These are phyloP conservation scores for Hemaris fuciformis DNA, from an alignment of 2,888 invertebrate species.

Conservation along the genomic window DNA sequence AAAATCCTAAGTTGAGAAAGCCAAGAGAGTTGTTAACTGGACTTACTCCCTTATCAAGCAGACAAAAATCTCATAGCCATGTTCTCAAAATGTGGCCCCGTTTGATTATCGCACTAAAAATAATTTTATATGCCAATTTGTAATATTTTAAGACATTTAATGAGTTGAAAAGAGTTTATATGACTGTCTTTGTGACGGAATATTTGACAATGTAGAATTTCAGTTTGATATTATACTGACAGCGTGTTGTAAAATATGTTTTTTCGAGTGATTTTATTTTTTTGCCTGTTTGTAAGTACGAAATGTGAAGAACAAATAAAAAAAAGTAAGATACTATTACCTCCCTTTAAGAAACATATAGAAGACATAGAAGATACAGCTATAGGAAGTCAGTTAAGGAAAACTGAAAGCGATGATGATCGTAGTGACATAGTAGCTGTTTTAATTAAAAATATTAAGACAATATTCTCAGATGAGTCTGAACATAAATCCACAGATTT, in stretches of 20 bases:
- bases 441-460: slow-evolving; percentile 55
- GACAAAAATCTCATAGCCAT: not conserved
- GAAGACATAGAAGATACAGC: slow-evolving; percentile 44
- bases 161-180: not conserved
- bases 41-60: not conserved
- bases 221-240: slow-evolving; percentile 17
- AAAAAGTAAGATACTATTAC: slow-evolving; percentile 42
- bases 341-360: slow-evolving; percentile 51
- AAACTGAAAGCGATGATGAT: slow-evolving; percentile 31
- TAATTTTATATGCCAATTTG: not conserved
- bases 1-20: slow-evolving; percentile 20
- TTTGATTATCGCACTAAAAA: not conserved
- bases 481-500: slow-evolving; percentile 27
- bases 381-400: no score
- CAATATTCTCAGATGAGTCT: slow-evolving; percentile 47
- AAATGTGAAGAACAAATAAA: slow-evolving; percentile 22
- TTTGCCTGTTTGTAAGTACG: slow-evolving; percentile 13
- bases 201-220: not conserved
- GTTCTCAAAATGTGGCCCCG: not conserved
- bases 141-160: not conserved
- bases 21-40: not conserved
- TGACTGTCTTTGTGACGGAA: not conserved
- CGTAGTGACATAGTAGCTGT: slow-evolving; percentile 47
- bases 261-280: slow-evolving; percentile 24
- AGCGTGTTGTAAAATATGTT: slow-evolving; percentile 27